These are phyloP conservation scores for Chlorodrepanis virens DNA, from an alignment of 2,113 vertebrate genomes.

Conservation along the genomic window DNA sequence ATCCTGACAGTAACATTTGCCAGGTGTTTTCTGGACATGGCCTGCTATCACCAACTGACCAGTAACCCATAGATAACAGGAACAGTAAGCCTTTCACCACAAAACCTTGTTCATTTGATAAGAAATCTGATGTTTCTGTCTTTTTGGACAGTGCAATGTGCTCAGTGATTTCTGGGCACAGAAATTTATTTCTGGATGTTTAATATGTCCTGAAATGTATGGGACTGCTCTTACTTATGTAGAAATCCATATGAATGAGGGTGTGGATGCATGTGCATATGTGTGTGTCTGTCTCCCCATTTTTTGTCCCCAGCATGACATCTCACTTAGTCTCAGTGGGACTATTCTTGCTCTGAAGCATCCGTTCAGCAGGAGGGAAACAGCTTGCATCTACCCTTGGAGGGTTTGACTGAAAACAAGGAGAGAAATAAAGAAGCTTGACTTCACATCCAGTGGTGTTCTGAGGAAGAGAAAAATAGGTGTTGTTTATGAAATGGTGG, in stretches of 20 bases:
- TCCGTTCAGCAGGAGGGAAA: neutral
- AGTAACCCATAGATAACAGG: constrained; percentile 15
- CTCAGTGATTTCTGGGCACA: neutral
- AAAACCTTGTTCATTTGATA: neutral
- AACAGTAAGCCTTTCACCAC: constrained; percentile 15
- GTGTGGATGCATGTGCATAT: neutral
- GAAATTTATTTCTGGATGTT: neutral
- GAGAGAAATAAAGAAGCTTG: neutral
- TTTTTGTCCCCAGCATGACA: neutral
- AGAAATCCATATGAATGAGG: neutral
- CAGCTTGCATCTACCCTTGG: neutral
- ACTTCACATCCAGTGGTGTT: neutral
- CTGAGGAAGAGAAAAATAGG: neutral
- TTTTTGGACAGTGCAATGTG: rapidly evolving
- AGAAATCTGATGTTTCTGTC: neutral
- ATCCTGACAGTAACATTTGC: constrained; percentile 35
- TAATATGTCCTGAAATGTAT: neutral
- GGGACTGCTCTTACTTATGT: neutral
- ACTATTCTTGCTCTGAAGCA: neutral
- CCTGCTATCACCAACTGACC: constrained; percentile 22
- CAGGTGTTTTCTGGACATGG: constrained; percentile 21
- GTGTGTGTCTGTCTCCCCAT: neutral
- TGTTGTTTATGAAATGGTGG: neutral
- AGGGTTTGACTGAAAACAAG: neutral
- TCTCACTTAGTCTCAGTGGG: neutral